Conservation (phyloP, 2,113 vertebrate genomes). For the Gambusia affinis region DNA sequence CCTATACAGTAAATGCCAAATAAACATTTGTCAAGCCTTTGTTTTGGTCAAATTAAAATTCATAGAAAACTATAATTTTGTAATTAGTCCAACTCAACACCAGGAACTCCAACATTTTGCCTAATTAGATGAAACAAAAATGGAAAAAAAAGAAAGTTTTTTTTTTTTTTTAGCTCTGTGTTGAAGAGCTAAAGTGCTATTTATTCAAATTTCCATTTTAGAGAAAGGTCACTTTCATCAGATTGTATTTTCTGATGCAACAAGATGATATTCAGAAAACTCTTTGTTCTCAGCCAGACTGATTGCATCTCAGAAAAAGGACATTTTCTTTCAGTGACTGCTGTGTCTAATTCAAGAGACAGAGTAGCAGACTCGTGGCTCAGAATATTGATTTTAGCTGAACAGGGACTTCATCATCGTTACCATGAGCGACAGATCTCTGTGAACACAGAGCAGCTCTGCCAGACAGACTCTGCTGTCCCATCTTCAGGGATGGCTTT, state of each 20-base stretch:
- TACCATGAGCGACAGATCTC: conserved; percentile 53
- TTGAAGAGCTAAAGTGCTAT: not conserved
- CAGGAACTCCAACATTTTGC: conserved; percentile 29
- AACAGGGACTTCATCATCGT: conserved; percentile 52
- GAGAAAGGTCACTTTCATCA: conserved; percentile 39
- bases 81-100: conserved; percentile 13
- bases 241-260: conserved; percentile 38
- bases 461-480: conserved; percentile 22
- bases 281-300: conserved; percentile 28
- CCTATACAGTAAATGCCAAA: conserved; percentile 41
- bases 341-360: conserved; percentile 41
- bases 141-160: not conserved
- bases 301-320: conserved; percentile 37
- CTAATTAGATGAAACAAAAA: conserved; percentile 13
- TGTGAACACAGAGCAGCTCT: conserved; percentile 20
- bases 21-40: conserved; percentile 5
- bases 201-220: conserved; percentile 6
- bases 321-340: conserved; percentile 40
- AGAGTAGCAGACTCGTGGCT: conserved; percentile 52
- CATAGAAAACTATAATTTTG: conserved; percentile 27
- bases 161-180: conserved; percentile 4
- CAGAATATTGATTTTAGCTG: conserved; percentile 68
- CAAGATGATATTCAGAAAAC: not conserved
- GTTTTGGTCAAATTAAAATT: conserved; percentile 45
- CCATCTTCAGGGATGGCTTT: conserved; percentile 30